Evolutionary conservation across 2,888 invertebrate genomes (phyloP).

Genomic region (Dendrolimus houi): DNA sequence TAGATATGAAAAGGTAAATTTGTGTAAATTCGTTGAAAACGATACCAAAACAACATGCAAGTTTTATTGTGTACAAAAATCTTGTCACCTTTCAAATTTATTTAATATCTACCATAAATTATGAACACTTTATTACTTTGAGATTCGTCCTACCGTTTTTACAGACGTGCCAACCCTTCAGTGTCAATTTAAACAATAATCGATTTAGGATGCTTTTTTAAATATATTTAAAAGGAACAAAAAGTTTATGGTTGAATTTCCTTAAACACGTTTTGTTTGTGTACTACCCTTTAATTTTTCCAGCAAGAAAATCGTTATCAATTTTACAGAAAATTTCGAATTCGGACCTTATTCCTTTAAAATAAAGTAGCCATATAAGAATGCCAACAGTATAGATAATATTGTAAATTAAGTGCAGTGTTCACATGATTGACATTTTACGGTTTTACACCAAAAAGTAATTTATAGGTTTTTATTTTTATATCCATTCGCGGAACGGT

Average conservation of each 20-base stretch:
- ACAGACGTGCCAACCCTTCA: slow-evolving; percentile 36
- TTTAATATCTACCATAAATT: neutral
- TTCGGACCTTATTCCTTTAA: slow-evolving; percentile 14
- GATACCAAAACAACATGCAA: too few species aligned
- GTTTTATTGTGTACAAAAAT: too few species aligned
- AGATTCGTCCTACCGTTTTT: slow-evolving; percentile 61
- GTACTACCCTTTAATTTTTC: slow-evolving; percentile 33
- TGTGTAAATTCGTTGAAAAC: too few species aligned
- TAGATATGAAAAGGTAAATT: too few species aligned
- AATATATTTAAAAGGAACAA: slow-evolving; percentile 23
- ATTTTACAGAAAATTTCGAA: slow-evolving; percentile 1
- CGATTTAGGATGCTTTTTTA: slow-evolving; percentile 31
- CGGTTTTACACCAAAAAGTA: slow-evolving; percentile 36
- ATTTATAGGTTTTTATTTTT: slow-evolving; percentile 40
- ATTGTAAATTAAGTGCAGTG: slow-evolving; percentile 22
- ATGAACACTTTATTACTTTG: slow-evolving; percentile 23
- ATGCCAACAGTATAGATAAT: slow-evolving; percentile 4
- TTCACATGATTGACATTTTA: slow-evolving; percentile 58
- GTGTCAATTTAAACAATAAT: slow-evolving; percentile 42
- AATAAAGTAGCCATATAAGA: slow-evolving; percentile 7
- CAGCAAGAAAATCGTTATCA: slow-evolving; percentile 2
- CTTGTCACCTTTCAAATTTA: too few species aligned
- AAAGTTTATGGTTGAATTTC: slow-evolving; percentile 45
- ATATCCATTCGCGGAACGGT: slow-evolving; percentile 58
- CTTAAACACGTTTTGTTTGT: slow-evolving; percentile 41